phyloP scores from a whole-genome alignment of 2,113 vertebrate species.

The Microtus montanus region DNA sequence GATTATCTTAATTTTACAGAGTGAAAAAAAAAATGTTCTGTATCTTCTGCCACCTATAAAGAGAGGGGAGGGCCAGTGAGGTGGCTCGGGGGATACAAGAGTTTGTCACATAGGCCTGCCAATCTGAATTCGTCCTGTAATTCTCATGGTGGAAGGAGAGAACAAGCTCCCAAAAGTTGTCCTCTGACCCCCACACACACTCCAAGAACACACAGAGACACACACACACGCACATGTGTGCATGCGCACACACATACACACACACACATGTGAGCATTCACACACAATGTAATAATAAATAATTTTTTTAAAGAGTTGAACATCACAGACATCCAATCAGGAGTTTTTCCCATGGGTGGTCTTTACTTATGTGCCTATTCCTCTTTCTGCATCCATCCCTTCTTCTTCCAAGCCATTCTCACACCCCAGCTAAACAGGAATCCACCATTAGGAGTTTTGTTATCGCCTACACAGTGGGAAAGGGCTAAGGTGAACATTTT shows the following conservation, averaged over 20 bases:
- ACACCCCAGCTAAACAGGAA: background rate
- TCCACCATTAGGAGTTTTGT: background rate
- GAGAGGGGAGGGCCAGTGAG: too few relatives aligned
- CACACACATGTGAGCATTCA: background rate
- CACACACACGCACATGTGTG: too few relatives aligned
- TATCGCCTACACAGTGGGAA: background rate
- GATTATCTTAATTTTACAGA: rapidly evolving
- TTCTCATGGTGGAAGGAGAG: background rate
- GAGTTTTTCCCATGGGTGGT: background rate
- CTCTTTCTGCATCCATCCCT: background rate
- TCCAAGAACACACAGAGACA: background rate
- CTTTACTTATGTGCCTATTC: background rate
- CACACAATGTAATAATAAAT: background rate
- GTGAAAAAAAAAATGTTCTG: background rate
- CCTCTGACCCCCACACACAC: background rate
- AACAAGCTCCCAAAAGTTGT: background rate
- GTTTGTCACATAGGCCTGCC: background rate
- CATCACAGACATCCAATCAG: background rate
- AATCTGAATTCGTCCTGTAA: background rate
- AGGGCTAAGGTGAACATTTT: background rate
- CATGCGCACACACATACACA: too few relatives aligned
- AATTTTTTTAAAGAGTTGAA: background rate
- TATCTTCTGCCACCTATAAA: background rate
- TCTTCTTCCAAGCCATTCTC: background rate
- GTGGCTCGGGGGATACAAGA: background rate